phyloP scores from a whole-genome alignment of 1,140 invertebrate species.

The Drosophila kanapiae region DNA sequence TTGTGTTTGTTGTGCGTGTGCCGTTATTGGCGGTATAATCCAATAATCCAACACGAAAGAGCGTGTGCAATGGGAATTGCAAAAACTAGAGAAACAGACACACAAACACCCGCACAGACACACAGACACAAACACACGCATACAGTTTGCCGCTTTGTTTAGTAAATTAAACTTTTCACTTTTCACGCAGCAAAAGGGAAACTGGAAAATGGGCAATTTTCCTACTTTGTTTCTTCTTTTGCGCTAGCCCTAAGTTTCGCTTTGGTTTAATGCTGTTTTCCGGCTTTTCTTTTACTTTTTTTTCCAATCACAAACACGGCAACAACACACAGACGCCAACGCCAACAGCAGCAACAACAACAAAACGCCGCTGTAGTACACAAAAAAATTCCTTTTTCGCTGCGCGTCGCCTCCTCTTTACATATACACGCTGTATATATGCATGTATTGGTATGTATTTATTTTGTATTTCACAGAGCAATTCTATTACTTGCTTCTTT shows the following conservation, averaged over 20 bases:
- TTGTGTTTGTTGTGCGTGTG: slow-evolving; percentile 38
- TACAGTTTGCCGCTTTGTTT: slow-evolving; percentile 65
- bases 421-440: slow-evolving; percentile 26
- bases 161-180: slow-evolving; percentile 83
- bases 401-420: slow-evolving; percentile 59
- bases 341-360: slow-evolving; percentile 36
- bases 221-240: slow-evolving; percentile 26
- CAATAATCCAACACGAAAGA: slow-evolving; percentile 82
- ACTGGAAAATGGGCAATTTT: slow-evolving; percentile 54
- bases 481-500: slow-evolving; percentile 64
- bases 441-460: slow-evolving; percentile 39
- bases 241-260: slow-evolving; percentile 16
- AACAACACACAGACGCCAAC: slow-evolving; percentile 48
- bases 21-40: slow-evolving; percentile 79
- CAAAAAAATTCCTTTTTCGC: slow-evolving; percentile 73
- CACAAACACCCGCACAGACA: slow-evolving; percentile 32
- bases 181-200: slow-evolving; percentile 57
- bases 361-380: slow-evolving; percentile 60
- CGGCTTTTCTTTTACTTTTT: slow-evolving; percentile 36
- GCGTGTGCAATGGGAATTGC: slow-evolving; percentile 76
- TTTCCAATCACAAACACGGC: slow-evolving; percentile 37
- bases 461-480: slow-evolving; percentile 48
- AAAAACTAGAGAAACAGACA: slow-evolving; percentile 71
- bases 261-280: slow-evolving; percentile 35
- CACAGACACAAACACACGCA: slow-evolving; percentile 47